Conservation (phyloP, 1,140 invertebrate genomes). For the Drosophila pruinosa region DNA sequence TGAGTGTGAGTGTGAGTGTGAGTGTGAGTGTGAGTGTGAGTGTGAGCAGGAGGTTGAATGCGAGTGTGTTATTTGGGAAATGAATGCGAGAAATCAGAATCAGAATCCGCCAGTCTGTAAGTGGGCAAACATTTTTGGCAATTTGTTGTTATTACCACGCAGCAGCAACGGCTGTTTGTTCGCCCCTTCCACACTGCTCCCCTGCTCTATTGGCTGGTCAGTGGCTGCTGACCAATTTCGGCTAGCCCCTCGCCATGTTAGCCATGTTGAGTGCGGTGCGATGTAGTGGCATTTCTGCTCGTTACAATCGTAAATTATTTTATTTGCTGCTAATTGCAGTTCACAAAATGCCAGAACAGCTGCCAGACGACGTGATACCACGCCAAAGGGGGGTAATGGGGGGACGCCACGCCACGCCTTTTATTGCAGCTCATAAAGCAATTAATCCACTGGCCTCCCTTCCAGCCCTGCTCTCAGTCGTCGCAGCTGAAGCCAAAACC, state of each 20-base stretch:
- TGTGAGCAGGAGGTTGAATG: background rate
- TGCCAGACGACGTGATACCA: background rate
- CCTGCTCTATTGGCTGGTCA: background rate
- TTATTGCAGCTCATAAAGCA: conserved; percentile 78
- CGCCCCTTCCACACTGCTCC: background rate
- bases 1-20: background rate
- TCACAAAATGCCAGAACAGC: conserved; percentile 57
- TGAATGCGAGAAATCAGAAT: conserved; percentile 40
- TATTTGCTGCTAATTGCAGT: conserved; percentile 81
- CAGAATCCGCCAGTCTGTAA: conserved; percentile 23
- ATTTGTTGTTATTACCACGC: conserved; percentile 70
- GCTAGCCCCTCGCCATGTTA: background rate
- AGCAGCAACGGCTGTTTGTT: conserved; percentile 36
- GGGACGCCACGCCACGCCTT: conserved; percentile 38
- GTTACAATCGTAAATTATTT: conserved; percentile 81
- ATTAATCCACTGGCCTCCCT: conserved; percentile 49
- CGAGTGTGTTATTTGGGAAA: background rate
- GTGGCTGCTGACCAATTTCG: background rate
- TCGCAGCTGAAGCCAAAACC: background rate
- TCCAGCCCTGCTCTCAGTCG: background rate
- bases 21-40: background rate
- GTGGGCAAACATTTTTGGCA: conserved; percentile 55
- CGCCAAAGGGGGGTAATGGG: background rate
- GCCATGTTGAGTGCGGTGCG: conserved; percentile 22
- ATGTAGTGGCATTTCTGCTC: conserved; percentile 48